Evolutionary conservation across 2,113 vertebrate genomes (phyloP).

Genomic region (Heliornis fulica): DNA sequence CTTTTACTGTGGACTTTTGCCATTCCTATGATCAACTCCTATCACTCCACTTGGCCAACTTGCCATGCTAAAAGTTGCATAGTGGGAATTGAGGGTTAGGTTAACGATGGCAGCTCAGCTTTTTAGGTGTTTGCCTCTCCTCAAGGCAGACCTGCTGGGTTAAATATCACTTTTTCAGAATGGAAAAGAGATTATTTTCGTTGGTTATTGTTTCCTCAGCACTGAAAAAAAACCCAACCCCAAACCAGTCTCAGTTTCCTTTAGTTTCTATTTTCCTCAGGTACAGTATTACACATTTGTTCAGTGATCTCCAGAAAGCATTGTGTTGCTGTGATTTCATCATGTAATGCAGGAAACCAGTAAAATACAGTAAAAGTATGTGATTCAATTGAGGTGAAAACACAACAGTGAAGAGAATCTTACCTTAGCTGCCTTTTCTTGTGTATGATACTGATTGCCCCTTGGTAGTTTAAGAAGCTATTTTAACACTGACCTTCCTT

Average conservation of each 20-base stretch:
- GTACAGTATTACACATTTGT: background rate
- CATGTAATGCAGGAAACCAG: background rate
- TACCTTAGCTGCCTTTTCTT: conserved; percentile 33
- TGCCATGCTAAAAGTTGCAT: background rate
- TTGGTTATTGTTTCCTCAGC: background rate
- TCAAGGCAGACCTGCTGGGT: background rate
- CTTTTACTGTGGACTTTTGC: background rate
- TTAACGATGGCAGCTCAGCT: background rate
- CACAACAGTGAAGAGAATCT: background rate
- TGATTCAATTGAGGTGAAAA: background rate
- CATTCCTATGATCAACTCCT: background rate
- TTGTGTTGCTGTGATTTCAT: background rate
- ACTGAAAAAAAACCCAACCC: background rate
- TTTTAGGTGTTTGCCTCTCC: background rate
- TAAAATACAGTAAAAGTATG: background rate
- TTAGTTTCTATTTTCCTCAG: background rate
- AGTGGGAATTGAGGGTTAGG: background rate
- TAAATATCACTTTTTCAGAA: background rate
- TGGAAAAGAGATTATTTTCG: background rate
- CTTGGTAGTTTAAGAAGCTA: background rate
- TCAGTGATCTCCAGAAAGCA: background rate
- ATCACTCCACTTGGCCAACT: background rate
- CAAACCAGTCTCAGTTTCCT: background rate
- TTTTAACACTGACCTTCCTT: conserved; percentile 62
- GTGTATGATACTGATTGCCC: background rate